Percentiles rank a stretch among this genome's conserved stretches.
Conservation (phyloP, 2,888 invertebrate genomes). For the Salticus scenicus region DNA sequence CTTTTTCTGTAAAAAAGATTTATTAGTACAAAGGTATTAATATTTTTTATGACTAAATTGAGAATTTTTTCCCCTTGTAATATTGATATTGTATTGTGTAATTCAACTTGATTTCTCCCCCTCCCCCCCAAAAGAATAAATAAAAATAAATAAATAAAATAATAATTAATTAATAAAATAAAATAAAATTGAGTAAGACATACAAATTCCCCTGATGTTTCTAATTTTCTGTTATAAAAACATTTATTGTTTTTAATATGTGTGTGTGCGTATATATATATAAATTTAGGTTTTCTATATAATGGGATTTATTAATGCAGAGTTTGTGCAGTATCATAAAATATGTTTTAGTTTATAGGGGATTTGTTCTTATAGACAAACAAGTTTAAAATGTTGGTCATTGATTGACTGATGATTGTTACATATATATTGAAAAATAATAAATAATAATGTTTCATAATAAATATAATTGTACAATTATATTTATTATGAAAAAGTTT, state of each 20-base stretch:
- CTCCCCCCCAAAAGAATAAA: too few relatives aligned
- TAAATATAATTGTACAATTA: slow-evolving; percentile 30
- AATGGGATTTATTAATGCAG: slow-evolving; percentile 3
- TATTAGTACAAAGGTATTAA: too few relatives aligned
- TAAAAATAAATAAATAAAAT: too few relatives aligned
- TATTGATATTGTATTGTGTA: too few relatives aligned
- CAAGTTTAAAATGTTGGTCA: neutral
- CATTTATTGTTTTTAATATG: neutral
- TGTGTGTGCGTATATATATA: too few relatives aligned
- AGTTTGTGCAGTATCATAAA: slow-evolving; percentile 31
- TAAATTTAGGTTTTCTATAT: too few relatives aligned
- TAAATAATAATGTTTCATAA: too few relatives aligned
- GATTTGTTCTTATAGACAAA: slow-evolving; percentile 11
- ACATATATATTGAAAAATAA: slow-evolving; percentile 44
- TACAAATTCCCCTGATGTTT: neutral
- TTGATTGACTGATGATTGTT: slow-evolving; percentile 47
- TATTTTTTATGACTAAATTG: too few relatives aligned
- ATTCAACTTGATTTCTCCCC: too few relatives aligned
- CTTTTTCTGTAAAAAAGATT: too few relatives aligned
- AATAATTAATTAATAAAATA: too few relatives aligned
- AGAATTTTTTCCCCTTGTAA: too few relatives aligned
- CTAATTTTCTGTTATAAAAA: neutral
- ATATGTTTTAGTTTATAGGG: slow-evolving; percentile 32
- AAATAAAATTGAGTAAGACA: neutral
- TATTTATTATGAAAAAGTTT: slow-evolving; percentile 25